phyloP scores from a whole-genome alignment of 1,140 invertebrate genomes.

The Calephelis nemesis region DNA sequence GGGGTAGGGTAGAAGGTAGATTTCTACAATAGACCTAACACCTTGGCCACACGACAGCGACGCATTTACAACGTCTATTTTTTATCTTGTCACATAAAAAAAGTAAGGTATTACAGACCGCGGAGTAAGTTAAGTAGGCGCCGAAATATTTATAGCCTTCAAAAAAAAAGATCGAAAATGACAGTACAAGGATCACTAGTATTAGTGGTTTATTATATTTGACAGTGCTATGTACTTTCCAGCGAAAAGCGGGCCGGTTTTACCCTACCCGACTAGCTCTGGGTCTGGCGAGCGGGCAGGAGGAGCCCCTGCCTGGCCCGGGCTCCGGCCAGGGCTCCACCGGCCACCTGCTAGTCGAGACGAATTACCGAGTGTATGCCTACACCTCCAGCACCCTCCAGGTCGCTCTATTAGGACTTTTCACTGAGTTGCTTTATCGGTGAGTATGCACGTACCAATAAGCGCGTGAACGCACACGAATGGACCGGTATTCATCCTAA shows the following conservation, averaged over 20 bases:
- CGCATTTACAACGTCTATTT: no score
- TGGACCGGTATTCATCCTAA: neutral
- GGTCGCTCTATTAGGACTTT: conserved; percentile 94
- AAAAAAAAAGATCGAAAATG: no score
- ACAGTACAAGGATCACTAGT: no score
- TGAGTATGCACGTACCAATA: neutral
- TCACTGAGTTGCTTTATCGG: conserved; percentile 95
- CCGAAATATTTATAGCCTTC: no score
- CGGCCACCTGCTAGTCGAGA: conserved; percentile 97
- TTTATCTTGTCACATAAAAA: no score
- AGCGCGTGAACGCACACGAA: neutral
- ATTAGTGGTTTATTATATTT: no score
- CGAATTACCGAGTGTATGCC: conserved; percentile 97
- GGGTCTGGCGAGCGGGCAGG: conserved; percentile 48
- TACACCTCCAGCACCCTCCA: conserved; percentile 97
- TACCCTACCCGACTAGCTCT: conserved; percentile 96
- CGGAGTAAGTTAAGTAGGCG: no score
- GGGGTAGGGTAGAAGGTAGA: no score
- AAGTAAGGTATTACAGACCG: no score
- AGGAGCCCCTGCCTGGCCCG: conserved; percentile 24
- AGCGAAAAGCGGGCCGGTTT: conserved; percentile 94
- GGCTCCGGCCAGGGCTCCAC: conserved; percentile 59
- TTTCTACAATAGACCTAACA: no score
- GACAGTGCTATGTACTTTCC: conserved; percentile 15
- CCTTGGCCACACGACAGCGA: no score